These are phyloP conservation scores for Paralichthys olivaceus DNA, from an alignment of 2,113 vertebrate genomes.

Conservation along the genomic window DNA sequence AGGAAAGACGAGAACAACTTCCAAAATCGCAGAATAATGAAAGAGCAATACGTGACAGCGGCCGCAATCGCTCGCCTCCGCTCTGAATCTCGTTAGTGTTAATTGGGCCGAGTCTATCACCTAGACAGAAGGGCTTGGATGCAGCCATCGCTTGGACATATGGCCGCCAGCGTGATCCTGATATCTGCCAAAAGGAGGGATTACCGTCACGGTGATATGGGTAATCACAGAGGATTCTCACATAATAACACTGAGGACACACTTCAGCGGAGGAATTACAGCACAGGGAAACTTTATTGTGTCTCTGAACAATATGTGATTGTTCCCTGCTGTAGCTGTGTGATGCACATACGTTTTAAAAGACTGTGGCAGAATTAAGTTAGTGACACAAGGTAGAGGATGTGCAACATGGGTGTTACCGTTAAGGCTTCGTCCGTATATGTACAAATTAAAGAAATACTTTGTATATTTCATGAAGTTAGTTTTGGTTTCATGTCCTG, in stretches of 20 bases:
- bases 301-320: not conserved
- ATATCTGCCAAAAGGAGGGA: slow-evolving; percentile 71
- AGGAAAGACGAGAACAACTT: slow-evolving; percentile 3
- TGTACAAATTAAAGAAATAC: too few species aligned
- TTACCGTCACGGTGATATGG: slow-evolving; percentile 65
- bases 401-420: too few species aligned
- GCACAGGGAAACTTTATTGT: not conserved
- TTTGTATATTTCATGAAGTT: too few species aligned
- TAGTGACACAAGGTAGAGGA: too few species aligned
- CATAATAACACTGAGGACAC: slow-evolving; percentile 27
- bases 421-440: too few species aligned
- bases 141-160: slow-evolving; percentile 61
- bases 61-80: slow-evolving; percentile 15
- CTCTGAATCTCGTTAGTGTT: slow-evolving; percentile 59
- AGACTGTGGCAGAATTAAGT: too few species aligned
- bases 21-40: slow-evolving; percentile 6
- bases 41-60: not conserved
- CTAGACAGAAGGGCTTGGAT: slow-evolving; percentile 68
- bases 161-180: slow-evolving; percentile 61
- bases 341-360: not conserved
- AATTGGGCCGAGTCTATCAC: slow-evolving; percentile 75
- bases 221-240: slow-evolving; percentile 51
- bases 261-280: slow-evolving; percentile 27
- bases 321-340: not conserved
- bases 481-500: too few species aligned